A percentile compares a stretch with the other conserved stretches of the same genome.
Evolutionary conservation across 1,140 invertebrate species (phyloP).

Genomic region (Antheraea mylitta): DNA sequence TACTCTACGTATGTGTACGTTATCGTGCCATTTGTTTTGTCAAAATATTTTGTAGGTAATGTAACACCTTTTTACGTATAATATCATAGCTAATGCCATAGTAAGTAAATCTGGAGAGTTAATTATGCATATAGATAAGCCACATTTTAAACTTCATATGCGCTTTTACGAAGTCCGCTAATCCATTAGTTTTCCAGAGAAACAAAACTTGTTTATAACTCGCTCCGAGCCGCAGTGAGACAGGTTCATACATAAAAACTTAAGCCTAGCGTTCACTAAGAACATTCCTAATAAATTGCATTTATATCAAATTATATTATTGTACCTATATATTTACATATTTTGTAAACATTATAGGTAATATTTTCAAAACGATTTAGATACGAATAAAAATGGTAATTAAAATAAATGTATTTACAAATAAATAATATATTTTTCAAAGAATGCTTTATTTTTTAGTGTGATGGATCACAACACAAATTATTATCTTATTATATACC

Average conservation of each 20-base stretch:
- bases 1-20: no score
- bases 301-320: neutral
- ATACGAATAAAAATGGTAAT: no score
- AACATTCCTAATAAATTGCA: neutral
- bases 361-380: no score
- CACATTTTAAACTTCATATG: neutral
- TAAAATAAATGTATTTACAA: no score
- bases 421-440: no score
- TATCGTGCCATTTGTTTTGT: no score
- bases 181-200: slow-evolving; percentile 40
- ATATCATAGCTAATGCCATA: no score
- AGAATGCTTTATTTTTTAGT: no score
- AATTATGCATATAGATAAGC: neutral
- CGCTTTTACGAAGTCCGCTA: slow-evolving; percentile 36
- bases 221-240: slow-evolving; percentile 13
- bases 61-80: no score
- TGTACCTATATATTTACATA: neutral
- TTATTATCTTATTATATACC: no score
- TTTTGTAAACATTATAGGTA: neutral
- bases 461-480: no score
- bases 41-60: no score
- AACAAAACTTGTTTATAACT: slow-evolving; percentile 29
- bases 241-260: neutral
- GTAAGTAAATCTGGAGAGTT: neutral
- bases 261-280: neutral